These are phyloP conservation scores for Hyperoplus lanceolatus DNA, from an alignment of 2,797 vertebrate species.

Conservation along the genomic window DNA sequence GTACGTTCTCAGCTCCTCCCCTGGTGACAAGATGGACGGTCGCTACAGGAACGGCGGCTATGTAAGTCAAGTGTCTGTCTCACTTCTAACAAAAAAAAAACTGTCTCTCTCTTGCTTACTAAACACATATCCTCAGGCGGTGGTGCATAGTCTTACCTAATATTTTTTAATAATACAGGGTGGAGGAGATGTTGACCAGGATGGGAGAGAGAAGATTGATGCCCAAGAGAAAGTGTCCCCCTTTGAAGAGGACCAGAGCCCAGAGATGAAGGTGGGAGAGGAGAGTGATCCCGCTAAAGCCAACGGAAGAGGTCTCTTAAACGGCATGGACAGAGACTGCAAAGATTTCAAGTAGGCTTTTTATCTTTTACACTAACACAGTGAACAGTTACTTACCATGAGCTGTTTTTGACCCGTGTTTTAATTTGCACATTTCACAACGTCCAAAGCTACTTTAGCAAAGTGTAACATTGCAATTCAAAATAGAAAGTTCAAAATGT, in stretches of 20 bases:
- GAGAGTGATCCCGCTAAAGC: constrained; percentile 92
- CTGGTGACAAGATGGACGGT: constrained; percentile 97
- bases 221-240: constrained; percentile 93
- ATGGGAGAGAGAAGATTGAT: constrained; percentile 94
- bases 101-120: not conserved
- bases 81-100: too few relatives aligned
- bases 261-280: constrained; percentile 95
- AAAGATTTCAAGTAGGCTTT: constrained; percentile 98
- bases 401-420: not conserved
- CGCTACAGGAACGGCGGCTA: constrained; percentile 97
- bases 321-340: constrained; percentile 98
- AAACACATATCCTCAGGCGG: not conserved
- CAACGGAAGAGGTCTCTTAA: constrained; percentile 95
- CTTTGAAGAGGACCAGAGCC: constrained; percentile 96
- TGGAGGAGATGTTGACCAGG: constrained; percentile 93
- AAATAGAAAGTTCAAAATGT: not conserved
- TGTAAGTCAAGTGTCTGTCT: constrained; percentile 84
- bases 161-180: constrained; percentile 82
- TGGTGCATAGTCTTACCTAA: not conserved
- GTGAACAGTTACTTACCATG: not conserved
- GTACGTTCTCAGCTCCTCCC: constrained; percentile 98
- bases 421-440: constrained; percentile 1
- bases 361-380: not conserved
- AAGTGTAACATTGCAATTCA: not conserved
- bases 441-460: not conserved